Evolutionary conservation across 2,888 invertebrate genomes (phyloP).

Genomic region (Galerucella nymphaeae): DNA sequence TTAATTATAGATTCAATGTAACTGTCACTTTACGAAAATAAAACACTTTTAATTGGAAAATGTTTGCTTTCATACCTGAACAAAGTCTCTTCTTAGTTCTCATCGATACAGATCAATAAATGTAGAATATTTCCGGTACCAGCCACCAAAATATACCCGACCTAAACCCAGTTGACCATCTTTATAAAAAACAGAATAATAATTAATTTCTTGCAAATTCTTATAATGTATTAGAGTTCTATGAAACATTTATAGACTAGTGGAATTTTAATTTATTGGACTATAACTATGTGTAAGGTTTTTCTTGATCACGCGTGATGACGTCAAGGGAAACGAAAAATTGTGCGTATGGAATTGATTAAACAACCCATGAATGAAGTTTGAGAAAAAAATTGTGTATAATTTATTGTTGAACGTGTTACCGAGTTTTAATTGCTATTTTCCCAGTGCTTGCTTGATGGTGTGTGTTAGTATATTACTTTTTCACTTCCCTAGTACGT

Average conservation of each 20-base stretch:
- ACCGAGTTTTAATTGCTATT: background rate
- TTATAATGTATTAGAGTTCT: no score
- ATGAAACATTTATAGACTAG: no score
- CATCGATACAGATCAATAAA: no score
- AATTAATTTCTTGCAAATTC: background rate
- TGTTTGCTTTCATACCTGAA: no score
- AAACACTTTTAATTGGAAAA: no score
- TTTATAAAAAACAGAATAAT: no score
- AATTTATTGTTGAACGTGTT: conserved; percentile 10
- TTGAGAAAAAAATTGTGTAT: background rate
- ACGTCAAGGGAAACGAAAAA: conserved; percentile 8
- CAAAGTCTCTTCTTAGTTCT: no score
- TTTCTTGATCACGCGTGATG: conserved; percentile 2
- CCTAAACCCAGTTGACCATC: no score
- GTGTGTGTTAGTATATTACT: background rate
- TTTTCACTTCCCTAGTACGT: conserved; percentile 1
- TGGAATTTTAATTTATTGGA: background rate
- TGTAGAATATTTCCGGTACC: no score
- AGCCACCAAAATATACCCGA: no score
- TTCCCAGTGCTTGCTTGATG: background rate
- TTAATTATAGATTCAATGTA: no score
- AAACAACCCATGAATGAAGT: conserved; percentile 1
- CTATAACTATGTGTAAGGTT: background rate
- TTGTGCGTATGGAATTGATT: conserved; percentile 5
- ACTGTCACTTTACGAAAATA: no score